phyloP scores from a whole-genome alignment of 2,113 vertebrate genomes.

The Alexandromys fortis region DNA sequence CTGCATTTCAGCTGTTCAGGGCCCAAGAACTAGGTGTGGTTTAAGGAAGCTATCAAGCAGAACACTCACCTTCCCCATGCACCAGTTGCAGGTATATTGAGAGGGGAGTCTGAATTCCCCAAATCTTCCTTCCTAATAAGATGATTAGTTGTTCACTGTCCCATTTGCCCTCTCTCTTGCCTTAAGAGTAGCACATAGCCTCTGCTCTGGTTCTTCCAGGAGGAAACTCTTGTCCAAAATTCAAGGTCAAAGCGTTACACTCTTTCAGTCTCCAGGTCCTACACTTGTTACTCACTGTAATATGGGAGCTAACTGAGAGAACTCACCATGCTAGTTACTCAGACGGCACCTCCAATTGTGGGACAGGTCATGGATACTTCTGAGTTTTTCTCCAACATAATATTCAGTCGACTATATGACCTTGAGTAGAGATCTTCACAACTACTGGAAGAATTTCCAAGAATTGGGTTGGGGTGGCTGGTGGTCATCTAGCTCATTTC shows the following conservation, averaged over 20 bases:
- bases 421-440: neutral
- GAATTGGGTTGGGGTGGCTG: neutral
- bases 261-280: neutral
- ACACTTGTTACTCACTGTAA: neutral
- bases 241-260: neutral
- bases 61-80: neutral
- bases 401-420: neutral
- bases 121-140: neutral
- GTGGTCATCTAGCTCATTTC: neutral
- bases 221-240: neutral
- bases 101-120: neutral
- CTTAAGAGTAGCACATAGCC: neutral
- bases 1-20: neutral
- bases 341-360: neutral
- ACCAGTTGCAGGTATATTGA: too few relatives aligned
- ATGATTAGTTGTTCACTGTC: too few relatives aligned
- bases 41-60: neutral
- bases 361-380: neutral
- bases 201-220: neutral
- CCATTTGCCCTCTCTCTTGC: neutral
- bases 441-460: neutral
- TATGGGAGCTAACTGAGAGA: too few relatives aligned
- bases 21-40: neutral
- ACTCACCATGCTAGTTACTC: neutral
- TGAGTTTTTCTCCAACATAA: neutral